Evolutionary conservation across 2,797 vertebrate species (phyloP).

Genomic region (Spinus olivaceus): DNA sequence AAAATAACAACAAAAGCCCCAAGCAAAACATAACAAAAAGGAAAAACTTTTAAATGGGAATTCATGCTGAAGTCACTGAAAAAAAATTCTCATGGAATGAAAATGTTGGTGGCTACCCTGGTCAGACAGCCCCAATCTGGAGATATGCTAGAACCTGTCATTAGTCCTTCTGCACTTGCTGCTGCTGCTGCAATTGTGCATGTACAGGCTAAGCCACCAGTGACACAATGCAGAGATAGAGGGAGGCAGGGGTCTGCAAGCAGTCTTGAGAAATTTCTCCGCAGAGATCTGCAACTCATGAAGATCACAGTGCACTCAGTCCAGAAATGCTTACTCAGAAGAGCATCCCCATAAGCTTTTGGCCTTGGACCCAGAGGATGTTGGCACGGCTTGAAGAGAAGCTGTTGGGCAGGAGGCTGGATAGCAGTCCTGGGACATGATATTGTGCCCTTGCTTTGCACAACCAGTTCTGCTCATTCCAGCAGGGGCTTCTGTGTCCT

Average conservation of each 20-base stretch:
- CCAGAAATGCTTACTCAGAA: constrained; percentile 11
- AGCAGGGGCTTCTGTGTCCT: not conserved
- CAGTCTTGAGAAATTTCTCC: not conserved
- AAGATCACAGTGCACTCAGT: not conserved
- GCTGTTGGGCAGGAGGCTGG: not conserved
- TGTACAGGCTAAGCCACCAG: not conserved
- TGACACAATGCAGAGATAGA: not conserved
- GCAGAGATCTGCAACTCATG: not conserved
- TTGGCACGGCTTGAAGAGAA: not conserved
- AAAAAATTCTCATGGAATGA: not conserved
- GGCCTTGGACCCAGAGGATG: not conserved
- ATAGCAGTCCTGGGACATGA: accelerated
- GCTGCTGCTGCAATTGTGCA: not conserved
- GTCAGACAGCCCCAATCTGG: not conserved
- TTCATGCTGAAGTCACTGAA: not conserved
- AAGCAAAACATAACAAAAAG: not conserved
- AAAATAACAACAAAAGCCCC: not conserved
- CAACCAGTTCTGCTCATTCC: not conserved
- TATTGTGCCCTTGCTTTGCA: not conserved
- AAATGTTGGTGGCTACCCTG: not conserved
- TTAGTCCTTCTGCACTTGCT: not conserved
- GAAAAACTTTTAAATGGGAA: not conserved
- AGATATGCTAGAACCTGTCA: not conserved
- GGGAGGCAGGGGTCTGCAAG: not conserved
- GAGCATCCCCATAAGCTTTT: not conserved